Evolutionary conservation across 2,797 vertebrate species (phyloP).

Genomic region (Cryptoprocta ferox): DNA sequence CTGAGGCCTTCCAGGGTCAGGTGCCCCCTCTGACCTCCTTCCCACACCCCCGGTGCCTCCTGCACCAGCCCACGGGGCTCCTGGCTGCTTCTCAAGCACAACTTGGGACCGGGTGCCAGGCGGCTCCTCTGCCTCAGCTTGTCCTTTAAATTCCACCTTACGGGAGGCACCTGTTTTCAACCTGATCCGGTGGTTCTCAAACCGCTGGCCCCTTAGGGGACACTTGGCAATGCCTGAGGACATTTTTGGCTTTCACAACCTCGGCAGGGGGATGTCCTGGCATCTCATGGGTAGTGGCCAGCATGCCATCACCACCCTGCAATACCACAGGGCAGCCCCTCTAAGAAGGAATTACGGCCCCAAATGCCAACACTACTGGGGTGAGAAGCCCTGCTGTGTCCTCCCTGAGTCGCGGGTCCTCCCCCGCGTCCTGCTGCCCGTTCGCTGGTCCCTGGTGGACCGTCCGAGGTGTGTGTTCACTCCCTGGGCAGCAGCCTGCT

Average conservation of each 20-base stretch:
- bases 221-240: background rate
- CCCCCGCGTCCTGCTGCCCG: background rate
- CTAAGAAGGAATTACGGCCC: background rate
- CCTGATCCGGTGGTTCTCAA: background rate
- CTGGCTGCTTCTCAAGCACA: background rate
- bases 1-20: too few species aligned
- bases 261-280: accelerated
- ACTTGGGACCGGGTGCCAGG: background rate
- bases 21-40: background rate
- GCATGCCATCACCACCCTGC: accelerated
- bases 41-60: background rate
- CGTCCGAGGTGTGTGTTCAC: too few species aligned
- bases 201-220: too few species aligned
- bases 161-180: background rate
- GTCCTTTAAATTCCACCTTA: background rate
- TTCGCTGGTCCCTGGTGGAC: too few species aligned
- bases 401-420: background rate
- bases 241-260: background rate
- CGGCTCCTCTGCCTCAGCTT: background rate
- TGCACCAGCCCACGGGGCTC: background rate
- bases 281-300: too few species aligned
- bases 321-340: accelerated
- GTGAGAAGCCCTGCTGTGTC: too few species aligned
- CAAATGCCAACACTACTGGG: accelerated
- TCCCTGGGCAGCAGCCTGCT: background rate